These are phyloP conservation scores for Bombyx huttoni DNA, from an alignment of 2,888 invertebrate species.

Conservation along the genomic window DNA sequence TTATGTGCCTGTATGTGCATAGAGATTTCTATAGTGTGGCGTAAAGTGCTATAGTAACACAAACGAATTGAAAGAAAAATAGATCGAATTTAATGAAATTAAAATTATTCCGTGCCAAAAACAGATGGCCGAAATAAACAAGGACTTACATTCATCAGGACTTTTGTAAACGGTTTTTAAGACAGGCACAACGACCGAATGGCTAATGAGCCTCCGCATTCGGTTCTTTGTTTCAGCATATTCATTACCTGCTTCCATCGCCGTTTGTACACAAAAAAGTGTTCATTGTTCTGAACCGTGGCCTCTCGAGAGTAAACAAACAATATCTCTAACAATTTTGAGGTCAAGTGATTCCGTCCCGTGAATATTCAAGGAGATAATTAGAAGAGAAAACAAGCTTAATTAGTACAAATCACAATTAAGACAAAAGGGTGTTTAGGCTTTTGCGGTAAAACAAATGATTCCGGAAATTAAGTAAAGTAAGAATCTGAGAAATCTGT, in stretches of 20 bases:
- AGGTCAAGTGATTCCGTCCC: conserved; percentile 45
- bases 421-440: conserved; percentile 7
- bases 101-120: conserved; percentile 18
- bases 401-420: conserved; percentile 30
- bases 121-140: conserved; percentile 25
- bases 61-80: neutral
- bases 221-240: conserved; percentile 58
- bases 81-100: conserved; percentile 9
- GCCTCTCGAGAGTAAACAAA: conserved; percentile 45
- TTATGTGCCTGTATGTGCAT: too few relatives aligned
- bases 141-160: conserved; percentile 47
- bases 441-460: neutral
- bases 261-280: conserved; percentile 48
- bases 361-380: conserved; percentile 39
- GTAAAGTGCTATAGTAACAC: neutral
- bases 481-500: neutral
- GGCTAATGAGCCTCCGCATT: conserved; percentile 55
- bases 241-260: conserved; percentile 58
- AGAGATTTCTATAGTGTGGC: too few relatives aligned
- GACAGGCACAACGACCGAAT: conserved; percentile 51
- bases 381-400: conserved; percentile 39
- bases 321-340: conserved; percentile 55
- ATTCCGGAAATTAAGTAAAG: neutral
- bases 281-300: conserved; percentile 38
- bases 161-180: conserved; percentile 59